phyloP scores from a whole-genome alignment of 1,140 invertebrate genomes.

The Cherax destructor region DNA sequence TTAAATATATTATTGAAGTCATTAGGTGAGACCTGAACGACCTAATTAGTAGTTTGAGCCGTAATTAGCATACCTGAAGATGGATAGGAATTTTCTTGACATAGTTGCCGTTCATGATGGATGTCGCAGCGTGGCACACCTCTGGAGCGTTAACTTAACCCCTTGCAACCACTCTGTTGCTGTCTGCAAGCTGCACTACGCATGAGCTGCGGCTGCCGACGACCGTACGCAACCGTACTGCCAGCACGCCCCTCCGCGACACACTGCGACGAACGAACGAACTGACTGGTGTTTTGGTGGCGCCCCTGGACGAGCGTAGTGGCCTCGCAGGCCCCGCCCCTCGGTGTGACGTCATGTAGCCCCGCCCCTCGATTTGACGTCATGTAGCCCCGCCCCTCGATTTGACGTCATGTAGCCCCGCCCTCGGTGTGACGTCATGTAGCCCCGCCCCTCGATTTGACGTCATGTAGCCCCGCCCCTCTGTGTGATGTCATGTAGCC shows the following conservation, averaged over 20 bases:
- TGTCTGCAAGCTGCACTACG: neutral
- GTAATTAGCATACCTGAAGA: conserved; percentile 32
- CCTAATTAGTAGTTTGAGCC: too few species aligned
- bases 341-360: neutral
- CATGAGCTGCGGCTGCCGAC: neutral
- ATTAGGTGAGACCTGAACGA: too few species aligned
- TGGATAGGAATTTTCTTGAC: conserved; percentile 61
- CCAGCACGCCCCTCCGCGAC: conserved; percentile 14
- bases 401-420: neutral
- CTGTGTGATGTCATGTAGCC: neutral
- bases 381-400: neutral
- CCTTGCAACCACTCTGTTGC: neutral
- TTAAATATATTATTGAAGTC: too few species aligned
- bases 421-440: neutral
- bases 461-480: neutral
- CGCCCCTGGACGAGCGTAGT: neutral
- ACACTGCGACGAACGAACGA: conserved; percentile 64
- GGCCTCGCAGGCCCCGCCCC: neutral
- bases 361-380: neutral
- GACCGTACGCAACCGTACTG: neutral
- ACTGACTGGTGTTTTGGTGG: conserved; percentile 50
- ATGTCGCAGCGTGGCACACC: neutral
- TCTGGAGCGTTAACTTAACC: neutral
- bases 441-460: neutral
- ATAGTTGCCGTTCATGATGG: conserved; percentile 42